Percentiles rank a stretch among this genome's conserved stretches.
These are phyloP conservation scores for Montipora capitata DNA, from an alignment of 92 coral and sea anemone genomes.

Conservation along the genomic window DNA sequence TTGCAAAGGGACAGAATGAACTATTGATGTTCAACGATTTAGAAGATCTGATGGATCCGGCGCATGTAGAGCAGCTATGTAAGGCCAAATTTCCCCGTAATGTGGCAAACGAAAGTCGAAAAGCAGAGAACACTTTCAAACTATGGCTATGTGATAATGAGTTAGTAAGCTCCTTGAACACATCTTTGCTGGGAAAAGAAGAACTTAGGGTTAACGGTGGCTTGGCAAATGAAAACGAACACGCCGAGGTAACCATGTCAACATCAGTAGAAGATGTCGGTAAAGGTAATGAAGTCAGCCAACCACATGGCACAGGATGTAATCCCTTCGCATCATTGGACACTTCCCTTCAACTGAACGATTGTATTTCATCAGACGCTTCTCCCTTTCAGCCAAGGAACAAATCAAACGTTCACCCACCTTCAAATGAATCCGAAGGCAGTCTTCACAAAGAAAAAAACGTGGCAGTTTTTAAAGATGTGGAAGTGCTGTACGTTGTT, in stretches of 20 bases:
- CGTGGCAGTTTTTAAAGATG: too few relatives aligned
- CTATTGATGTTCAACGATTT: constrained; percentile 3
- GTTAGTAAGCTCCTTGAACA: not conserved
- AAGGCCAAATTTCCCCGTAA: constrained; percentile 8
- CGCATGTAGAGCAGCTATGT: constrained; percentile 44
- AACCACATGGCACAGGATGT: too few relatives aligned
- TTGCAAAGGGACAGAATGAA: not conserved
- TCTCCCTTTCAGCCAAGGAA: too few relatives aligned
- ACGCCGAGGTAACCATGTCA: not conserved
- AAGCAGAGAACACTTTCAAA: not conserved
- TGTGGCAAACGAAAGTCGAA: not conserved
- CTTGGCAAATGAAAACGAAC: not conserved
- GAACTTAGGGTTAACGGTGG: not conserved
- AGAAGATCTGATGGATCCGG: constrained; percentile 23
- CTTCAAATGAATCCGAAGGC: too few relatives aligned
- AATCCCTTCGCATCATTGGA: too few relatives aligned
- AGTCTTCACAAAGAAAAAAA: too few relatives aligned
- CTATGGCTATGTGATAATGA: constrained; percentile 23
- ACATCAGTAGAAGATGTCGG: too few relatives aligned
- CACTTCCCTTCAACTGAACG: too few relatives aligned
- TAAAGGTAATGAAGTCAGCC: too few relatives aligned
- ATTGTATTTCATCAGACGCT: too few relatives aligned
- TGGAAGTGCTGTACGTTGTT: not conserved
- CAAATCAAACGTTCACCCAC: too few relatives aligned
- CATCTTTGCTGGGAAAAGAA: too few relatives aligned